phyloP scores from a whole-genome alignment of 1,140 invertebrate species.

The Zaprionus vittiger region DNA sequence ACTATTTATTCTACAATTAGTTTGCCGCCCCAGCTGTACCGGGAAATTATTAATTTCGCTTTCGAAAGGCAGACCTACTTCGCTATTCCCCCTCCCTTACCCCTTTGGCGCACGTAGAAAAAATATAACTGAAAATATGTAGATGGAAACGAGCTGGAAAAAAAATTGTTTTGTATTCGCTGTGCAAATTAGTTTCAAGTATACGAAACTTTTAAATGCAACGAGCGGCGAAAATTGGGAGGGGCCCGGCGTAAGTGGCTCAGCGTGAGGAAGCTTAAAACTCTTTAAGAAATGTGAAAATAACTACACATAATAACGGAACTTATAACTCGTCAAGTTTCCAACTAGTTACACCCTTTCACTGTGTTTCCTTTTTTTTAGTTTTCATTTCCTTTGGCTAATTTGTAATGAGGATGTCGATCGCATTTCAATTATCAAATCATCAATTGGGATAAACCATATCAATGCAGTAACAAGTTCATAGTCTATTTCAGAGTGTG shows the following conservation, averaged over 20 bases:
- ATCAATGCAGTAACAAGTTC: neutral
- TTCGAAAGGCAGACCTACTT: constrained; percentile 32
- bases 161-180: constrained; percentile 13
- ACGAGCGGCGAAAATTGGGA: neutral
- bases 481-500: neutral
- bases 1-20: constrained; percentile 69
- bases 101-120: neutral
- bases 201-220: constrained; percentile 8
- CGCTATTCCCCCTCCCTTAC: neutral
- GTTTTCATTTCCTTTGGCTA: neutral
- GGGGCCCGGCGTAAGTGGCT: neutral
- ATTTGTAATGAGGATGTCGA: neutral
- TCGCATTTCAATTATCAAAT: constrained; percentile 17
- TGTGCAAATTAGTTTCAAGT: constrained; percentile 17
- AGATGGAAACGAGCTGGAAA: constrained; percentile 33
- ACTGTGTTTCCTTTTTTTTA: neutral
- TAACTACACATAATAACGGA: no score
- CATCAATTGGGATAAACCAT: neutral
- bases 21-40: constrained; percentile 33
- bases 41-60: constrained; percentile 46
- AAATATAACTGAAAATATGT: constrained; percentile 24
- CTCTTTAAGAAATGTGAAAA: neutral
- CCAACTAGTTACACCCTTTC: neutral
- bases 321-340: neutral
- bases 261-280: neutral